Percentiles rank a stretch among this genome's conserved stretches.
phyloP scores from a whole-genome alignment of 2,797 vertebrate species.

The Channallabes apus region DNA sequence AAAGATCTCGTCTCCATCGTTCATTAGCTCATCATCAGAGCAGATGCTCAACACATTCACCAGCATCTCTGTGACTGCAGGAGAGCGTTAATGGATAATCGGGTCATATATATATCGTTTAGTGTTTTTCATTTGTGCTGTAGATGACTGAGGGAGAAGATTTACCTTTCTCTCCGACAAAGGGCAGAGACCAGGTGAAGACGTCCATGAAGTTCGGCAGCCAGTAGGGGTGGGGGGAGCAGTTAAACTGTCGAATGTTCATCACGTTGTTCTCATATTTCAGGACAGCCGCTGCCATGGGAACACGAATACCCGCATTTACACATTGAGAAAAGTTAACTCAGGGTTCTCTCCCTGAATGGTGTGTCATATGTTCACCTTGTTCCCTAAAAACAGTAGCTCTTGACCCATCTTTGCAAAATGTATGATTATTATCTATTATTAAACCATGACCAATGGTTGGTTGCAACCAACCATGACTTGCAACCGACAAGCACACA shows the following conservation, averaged over 20 bases:
- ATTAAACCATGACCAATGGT: no score
- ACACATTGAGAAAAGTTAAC: neutral
- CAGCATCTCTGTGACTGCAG: conserved; percentile 96
- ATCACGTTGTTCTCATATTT: conserved; percentile 92
- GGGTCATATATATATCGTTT: neutral
- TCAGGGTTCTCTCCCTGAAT: neutral
- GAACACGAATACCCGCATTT: conserved; percentile 22
- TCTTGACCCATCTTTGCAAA: neutral
- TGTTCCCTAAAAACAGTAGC: neutral
- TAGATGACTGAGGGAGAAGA: neutral
- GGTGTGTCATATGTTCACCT: neutral
- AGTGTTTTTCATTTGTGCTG: neutral
- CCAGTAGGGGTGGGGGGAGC: conserved; percentile 89
- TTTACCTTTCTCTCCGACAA: conserved; percentile 88
- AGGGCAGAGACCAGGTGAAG: conserved; percentile 89
- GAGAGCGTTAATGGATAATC: conserved; percentile 3
- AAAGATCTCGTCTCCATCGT: conserved; percentile 93
- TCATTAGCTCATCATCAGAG: conserved; percentile 95
- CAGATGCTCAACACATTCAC: conserved; percentile 98
- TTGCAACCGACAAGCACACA: no score
- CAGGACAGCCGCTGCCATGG: conserved; percentile 81
- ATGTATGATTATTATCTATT: neutral
- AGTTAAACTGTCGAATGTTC: conserved; percentile 92
- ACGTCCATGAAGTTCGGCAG: conserved; percentile 93
- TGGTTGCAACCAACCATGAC: no score